phyloP scores from a whole-genome alignment of 1,140 invertebrate species.

The Delia radicum region DNA sequence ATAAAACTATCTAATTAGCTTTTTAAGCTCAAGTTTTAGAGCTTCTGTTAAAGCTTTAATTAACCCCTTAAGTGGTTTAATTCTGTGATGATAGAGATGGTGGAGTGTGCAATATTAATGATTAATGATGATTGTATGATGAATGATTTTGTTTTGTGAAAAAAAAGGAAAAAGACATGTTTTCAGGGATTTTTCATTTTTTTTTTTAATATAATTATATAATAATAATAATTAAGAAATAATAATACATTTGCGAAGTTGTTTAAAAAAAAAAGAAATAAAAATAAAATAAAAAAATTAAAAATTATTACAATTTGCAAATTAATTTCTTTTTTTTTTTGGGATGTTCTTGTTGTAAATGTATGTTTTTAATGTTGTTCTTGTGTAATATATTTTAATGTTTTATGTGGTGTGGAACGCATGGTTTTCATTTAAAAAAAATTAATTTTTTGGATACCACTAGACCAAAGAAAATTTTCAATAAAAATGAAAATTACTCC shows the following conservation, averaged over 20 bases:
- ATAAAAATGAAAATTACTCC: background rate
- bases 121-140: background rate
- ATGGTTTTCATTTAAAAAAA: background rate
- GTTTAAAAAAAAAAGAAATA: conserved; percentile 26
- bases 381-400: conserved; percentile 26
- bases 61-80: background rate
- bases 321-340: conserved; percentile 16
- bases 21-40: too few relatives aligned
- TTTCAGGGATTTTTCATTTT: conserved; percentile 20
- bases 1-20: too few relatives aligned
- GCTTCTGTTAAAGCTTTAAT: too few relatives aligned
- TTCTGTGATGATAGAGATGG: background rate
- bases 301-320: conserved; percentile 24
- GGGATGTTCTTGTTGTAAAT: conserved; percentile 5
- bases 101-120: background rate
- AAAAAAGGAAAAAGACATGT: background rate
- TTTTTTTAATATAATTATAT: conserved; percentile 26
- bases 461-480: background rate
- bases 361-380: conserved; percentile 25
- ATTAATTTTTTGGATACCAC: too few relatives aligned
- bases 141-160: background rate
- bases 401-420: background rate
- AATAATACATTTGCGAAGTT: conserved; percentile 31
- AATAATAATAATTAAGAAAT: conserved; percentile 27
- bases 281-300: conserved; percentile 27